A percentile compares a stretch with the other conserved stretches of the same genome.
Conservation (phyloP, 2,888 invertebrate genomes). For the Microctonus brassicae region DNA sequence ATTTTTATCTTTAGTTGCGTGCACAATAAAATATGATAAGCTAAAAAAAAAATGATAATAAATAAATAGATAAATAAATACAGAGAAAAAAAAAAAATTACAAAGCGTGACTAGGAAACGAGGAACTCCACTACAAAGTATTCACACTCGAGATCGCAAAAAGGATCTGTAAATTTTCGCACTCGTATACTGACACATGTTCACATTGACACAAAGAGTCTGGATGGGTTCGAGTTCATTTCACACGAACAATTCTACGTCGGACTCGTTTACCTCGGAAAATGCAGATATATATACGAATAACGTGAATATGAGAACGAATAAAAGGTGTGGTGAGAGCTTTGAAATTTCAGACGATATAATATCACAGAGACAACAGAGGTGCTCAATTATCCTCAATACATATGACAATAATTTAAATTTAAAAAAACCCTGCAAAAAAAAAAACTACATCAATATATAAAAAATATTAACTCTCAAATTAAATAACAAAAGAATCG, state of each 20-base stretch:
- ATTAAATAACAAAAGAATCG: too few relatives aligned
- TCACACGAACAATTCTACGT: constrained; percentile 22
- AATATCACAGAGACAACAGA: background rate
- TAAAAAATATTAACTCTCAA: too few relatives aligned
- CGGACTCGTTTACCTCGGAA: constrained; percentile 13
- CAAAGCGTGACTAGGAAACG: background rate
- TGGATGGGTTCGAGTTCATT: constrained; percentile 6
- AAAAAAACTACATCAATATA: too few relatives aligned
- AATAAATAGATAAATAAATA: too few relatives aligned
- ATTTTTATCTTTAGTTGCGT: too few relatives aligned
- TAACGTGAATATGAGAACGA: constrained; percentile 10
- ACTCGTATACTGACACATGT: background rate
- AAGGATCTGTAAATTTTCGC: background rate
- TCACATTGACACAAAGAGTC: background rate
- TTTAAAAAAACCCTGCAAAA: too few relatives aligned
- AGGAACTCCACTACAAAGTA: background rate
- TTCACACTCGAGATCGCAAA: background rate
- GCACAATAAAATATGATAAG: too few relatives aligned
- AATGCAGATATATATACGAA: constrained; percentile 20
- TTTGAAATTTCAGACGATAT: background rate
- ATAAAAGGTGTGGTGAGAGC: background rate
- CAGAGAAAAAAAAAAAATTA: too few relatives aligned
- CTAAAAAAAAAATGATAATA: too few relatives aligned
- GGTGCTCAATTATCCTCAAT: background rate
- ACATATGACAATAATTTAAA: background rate